phyloP scores from a whole-genome alignment of 2,888 invertebrate genomes.

The Pyrrhia umbra region DNA sequence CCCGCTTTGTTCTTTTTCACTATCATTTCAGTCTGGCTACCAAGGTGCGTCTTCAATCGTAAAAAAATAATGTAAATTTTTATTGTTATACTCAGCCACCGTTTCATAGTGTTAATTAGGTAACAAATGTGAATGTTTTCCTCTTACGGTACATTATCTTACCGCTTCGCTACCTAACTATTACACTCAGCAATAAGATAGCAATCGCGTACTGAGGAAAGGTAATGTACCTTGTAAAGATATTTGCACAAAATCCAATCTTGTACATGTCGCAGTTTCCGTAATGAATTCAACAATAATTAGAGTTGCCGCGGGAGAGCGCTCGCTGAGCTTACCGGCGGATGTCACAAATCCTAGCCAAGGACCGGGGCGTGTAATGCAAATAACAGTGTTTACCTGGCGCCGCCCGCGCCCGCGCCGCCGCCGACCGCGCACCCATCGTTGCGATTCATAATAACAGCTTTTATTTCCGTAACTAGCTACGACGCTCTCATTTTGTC shows the following conservation, averaged over 20 bases:
- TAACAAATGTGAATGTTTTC: slow-evolving; percentile 62
- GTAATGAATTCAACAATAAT: slow-evolving; percentile 80
- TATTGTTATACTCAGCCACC: slow-evolving; percentile 55
- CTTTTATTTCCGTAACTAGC: slow-evolving; percentile 88
- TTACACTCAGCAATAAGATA: slow-evolving; percentile 63
- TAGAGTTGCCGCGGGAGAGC: slow-evolving; percentile 73
- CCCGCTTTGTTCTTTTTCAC: slow-evolving; percentile 35
- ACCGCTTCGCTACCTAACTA: slow-evolving; percentile 64
- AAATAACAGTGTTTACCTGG: slow-evolving; percentile 85
- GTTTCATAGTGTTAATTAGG: slow-evolving; percentile 65
- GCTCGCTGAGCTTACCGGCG: slow-evolving; percentile 78
- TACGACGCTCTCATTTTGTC: slow-evolving; percentile 85
- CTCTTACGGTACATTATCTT: slow-evolving; percentile 60
- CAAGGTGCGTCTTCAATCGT: slow-evolving; percentile 35
- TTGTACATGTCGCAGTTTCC: slow-evolving; percentile 71
- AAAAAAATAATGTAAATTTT: slow-evolving; percentile 54
- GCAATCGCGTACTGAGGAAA: slow-evolving; percentile 58
- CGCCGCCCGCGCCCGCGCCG: slow-evolving; percentile 61
- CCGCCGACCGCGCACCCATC: slow-evolving; percentile 58
- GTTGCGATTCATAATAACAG: slow-evolving; percentile 83
- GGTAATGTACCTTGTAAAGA: slow-evolving; percentile 65
- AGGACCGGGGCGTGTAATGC: slow-evolving; percentile 81
- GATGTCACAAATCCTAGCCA: slow-evolving; percentile 86
- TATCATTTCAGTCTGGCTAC: slow-evolving; percentile 36
- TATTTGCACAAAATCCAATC: slow-evolving; percentile 74